Evolutionary conservation across 2,888 invertebrate species (phyloP).

Genomic region (Eucriotettix oculatus): DNA sequence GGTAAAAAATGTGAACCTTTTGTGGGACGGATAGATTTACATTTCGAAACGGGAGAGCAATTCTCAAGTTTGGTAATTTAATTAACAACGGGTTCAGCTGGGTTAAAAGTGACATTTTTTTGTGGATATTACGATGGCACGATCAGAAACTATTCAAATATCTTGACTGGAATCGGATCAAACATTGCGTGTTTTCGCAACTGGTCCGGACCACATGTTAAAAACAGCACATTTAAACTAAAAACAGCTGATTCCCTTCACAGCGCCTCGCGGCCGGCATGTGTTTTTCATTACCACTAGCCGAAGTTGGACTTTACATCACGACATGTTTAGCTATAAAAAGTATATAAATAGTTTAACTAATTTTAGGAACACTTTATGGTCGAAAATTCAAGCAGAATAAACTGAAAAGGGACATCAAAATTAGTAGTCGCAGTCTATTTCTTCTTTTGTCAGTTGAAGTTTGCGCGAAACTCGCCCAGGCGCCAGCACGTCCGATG

Average conservation of each 20-base stretch:
- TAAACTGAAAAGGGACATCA: no score
- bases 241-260: neutral
- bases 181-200: neutral
- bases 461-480: no score
- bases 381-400: neutral
- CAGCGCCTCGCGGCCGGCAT: neutral
- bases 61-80: slow-evolving; percentile 35
- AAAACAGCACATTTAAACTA: neutral
- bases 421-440: no score
- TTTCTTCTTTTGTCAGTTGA: no score
- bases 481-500: neutral
- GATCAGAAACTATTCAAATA: no score
- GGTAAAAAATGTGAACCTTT: slow-evolving; percentile 35
- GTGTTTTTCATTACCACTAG: neutral
- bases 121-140: no score
- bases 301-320: neutral
- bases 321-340: neutral
- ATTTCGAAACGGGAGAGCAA: slow-evolving; percentile 26
- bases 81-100: slow-evolving; percentile 38
- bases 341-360: no score
- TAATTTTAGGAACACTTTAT: neutral
- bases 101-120: slow-evolving; percentile 28
- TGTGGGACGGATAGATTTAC: slow-evolving; percentile 46
- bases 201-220: neutral
- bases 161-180: neutral